phyloP scores from a whole-genome alignment of 2,113 vertebrate genomes.

The Plectropomus leopardus region DNA sequence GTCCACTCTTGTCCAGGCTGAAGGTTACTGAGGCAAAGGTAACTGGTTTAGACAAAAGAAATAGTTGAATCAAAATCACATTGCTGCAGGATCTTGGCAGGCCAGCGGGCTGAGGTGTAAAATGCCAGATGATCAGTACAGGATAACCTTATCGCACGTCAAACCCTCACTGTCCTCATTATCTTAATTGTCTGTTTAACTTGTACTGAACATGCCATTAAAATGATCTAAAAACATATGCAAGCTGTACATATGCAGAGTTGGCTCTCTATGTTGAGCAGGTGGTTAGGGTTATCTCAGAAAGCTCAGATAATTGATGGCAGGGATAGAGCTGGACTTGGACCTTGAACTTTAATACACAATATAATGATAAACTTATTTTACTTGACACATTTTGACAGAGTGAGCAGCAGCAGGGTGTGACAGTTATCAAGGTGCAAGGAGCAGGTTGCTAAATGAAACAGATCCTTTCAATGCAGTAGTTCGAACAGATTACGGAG shows the following conservation, averaged over 20 bases:
- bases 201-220: not conserved
- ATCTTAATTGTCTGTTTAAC: constrained; percentile 2
- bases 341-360: constrained; percentile 53
- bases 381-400: constrained; percentile 1
- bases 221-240: not conserved
- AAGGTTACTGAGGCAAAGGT: constrained; percentile 64
- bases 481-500: not conserved
- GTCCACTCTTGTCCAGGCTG: constrained; percentile 7
- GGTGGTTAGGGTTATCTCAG: constrained; percentile 21
- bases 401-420: constrained; percentile 5
- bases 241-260: not conserved
- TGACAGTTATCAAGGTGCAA: not conserved
- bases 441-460: constrained; percentile 2
- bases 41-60: constrained; percentile 22
- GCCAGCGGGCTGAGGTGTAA: not conserved
- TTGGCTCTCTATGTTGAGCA: not conserved
- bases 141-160: constrained; percentile 29
- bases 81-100: constrained; percentile 38
- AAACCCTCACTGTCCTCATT: not conserved
- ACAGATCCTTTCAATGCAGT: constrained; percentile 14
- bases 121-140: not conserved
- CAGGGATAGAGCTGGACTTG: constrained; percentile 25
- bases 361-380: constrained; percentile 51
- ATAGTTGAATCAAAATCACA: constrained; percentile 40
- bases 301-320: constrained; percentile 17